A percentile compares a stretch with the other conserved stretches of the same genome.
These are phyloP conservation scores for Plemyria rubiginata DNA, from an alignment of 2,888 invertebrate species.

Conservation along the genomic window DNA sequence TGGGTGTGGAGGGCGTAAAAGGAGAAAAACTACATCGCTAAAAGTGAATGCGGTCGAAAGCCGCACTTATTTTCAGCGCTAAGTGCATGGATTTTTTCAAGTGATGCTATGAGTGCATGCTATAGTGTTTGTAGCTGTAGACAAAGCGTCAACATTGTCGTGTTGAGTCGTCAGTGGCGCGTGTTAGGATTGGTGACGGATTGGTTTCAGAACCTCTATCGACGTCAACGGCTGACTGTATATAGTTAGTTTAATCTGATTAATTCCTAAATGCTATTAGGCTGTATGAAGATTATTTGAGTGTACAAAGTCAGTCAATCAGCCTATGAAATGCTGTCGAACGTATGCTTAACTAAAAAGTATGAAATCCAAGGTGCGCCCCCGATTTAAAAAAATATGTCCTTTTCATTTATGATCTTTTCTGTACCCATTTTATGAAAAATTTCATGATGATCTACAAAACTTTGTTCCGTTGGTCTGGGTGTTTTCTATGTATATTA, in stretches of 20 bases:
- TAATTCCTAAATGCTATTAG: slow-evolving; percentile 1
- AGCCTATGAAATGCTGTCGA: not conserved
- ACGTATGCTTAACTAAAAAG: too few species aligned
- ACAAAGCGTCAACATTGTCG: slow-evolving; percentile 28
- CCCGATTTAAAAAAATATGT: too few species aligned
- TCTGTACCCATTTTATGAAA: too few species aligned
- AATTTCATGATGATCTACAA: too few species aligned
- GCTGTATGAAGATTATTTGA: not conserved
- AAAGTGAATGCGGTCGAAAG: slow-evolving; percentile 85
- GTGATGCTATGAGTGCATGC: slow-evolving; percentile 71
- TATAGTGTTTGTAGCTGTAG: slow-evolving; percentile 31
- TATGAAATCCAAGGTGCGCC: too few species aligned
- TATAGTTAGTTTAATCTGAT: not conserved
- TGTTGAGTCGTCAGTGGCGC: slow-evolving; percentile 4
- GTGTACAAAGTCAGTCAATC: not conserved
- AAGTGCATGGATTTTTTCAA: slow-evolving; percentile 85
- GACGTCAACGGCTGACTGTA: not conserved
- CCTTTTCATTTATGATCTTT: too few species aligned
- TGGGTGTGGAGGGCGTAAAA: slow-evolving; percentile 81
- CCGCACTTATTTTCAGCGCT: slow-evolving; percentile 81
- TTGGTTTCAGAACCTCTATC: not conserved
- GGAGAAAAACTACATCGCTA: slow-evolving; percentile 84
- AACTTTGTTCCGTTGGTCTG: too few species aligned
- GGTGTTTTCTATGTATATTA: too few species aligned
- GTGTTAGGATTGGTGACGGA: slow-evolving; percentile 2